phyloP scores from a whole-genome alignment of 2,888 invertebrate species.

The Eulithis prunata region DNA sequence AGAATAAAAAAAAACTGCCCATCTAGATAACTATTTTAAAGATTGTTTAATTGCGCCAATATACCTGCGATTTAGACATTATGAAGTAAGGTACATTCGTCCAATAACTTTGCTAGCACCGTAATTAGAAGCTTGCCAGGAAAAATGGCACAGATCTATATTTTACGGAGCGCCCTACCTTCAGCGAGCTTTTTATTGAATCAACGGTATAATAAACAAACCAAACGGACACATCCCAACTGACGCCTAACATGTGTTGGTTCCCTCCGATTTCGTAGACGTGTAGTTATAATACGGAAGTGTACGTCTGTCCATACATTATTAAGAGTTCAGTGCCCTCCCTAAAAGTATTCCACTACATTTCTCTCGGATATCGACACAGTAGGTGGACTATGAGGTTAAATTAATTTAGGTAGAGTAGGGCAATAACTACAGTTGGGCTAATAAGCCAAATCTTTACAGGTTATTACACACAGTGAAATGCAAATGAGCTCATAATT shows the following conservation, averaged over 20 bases:
- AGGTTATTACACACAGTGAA: too few species aligned
- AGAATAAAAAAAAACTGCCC: too few species aligned
- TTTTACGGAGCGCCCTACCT: background rate
- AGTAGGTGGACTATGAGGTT: slow-evolving; percentile 35
- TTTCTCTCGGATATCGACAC: slow-evolving; percentile 47
- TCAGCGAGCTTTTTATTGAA: background rate
- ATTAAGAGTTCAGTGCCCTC: slow-evolving; percentile 72
- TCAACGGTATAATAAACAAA: slow-evolving; percentile 56
- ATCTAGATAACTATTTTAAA: too few species aligned
- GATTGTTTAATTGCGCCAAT: too few species aligned
- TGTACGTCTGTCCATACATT: slow-evolving; percentile 68
- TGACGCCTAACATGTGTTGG: slow-evolving; percentile 56
- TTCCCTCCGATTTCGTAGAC: slow-evolving; percentile 56
- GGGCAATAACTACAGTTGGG: background rate
- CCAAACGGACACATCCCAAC: slow-evolving; percentile 55
- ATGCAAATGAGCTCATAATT: too few species aligned
- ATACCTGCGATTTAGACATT: too few species aligned
- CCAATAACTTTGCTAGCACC: background rate
- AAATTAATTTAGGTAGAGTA: slow-evolving; percentile 3
- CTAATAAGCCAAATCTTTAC: too few species aligned
- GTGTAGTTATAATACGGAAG: slow-evolving; percentile 70
- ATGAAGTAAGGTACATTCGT: too few species aligned
- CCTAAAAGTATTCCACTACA: slow-evolving; percentile 52
- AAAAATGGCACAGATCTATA: background rate
- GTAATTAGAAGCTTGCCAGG: background rate